phyloP scores from a whole-genome alignment of 35 echinoderm and acorn worm genomes.

The Stichopus chloronotus region DNA sequence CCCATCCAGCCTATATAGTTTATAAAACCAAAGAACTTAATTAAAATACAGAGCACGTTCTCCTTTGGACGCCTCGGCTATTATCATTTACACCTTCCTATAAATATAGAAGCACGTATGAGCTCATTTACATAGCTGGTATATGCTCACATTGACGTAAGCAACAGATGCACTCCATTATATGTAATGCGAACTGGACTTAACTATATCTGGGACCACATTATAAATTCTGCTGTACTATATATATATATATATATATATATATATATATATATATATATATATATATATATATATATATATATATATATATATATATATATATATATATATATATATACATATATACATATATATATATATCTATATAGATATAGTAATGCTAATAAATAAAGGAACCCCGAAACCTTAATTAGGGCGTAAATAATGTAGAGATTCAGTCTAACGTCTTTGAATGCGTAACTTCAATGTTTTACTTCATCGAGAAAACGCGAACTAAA shows the following conservation, averaged over 20 bases:
- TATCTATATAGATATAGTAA: too few relatives aligned
- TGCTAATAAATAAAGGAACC: too few relatives aligned
- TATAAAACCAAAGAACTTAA: conserved; percentile 31
- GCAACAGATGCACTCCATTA: background rate
- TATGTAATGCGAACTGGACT: background rate
- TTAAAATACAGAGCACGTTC: conserved; percentile 20
- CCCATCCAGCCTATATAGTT: conserved; percentile 26
- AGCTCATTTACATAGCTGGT: background rate
- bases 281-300: too few relatives aligned
- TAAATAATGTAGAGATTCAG: background rate
- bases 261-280: too few relatives aligned
- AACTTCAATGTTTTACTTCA: too few relatives aligned
- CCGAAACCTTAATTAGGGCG: background rate
- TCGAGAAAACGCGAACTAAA: too few relatives aligned
- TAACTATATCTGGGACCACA: background rate
- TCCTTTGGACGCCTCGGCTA: background rate
- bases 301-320: too few relatives aligned
- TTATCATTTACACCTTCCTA: conserved; percentile 26
- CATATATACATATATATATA: too few relatives aligned
- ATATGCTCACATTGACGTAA: conserved; percentile 31
- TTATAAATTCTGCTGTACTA: too few relatives aligned
- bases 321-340: too few relatives aligned
- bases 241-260: too few relatives aligned
- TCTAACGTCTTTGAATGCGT: background rate
- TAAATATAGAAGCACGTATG: background rate